A percentile compares a stretch with the other conserved stretches of the same genome.
Conservation (phyloP, 2,797 vertebrate species). For the Acanthurus tractus region DNA sequence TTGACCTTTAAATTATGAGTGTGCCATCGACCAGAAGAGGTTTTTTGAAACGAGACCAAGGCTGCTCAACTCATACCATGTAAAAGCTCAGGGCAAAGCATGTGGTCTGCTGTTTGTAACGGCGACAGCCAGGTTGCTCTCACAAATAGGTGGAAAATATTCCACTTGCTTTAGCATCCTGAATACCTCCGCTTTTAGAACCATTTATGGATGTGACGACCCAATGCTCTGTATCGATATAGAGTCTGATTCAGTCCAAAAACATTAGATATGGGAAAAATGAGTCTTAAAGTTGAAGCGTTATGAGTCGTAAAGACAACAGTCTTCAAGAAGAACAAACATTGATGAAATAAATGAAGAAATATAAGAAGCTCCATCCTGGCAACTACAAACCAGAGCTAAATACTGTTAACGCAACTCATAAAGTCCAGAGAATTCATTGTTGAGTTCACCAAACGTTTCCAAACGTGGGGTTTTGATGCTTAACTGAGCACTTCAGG, state of each 20-base stretch:
- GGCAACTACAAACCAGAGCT: not conserved
- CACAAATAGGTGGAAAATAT: constrained; percentile 56
- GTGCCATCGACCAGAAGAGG: constrained; percentile 64
- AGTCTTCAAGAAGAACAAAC: not conserved
- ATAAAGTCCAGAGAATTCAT: not conserved
- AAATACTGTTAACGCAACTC: not conserved
- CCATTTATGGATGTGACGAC: constrained; percentile 60
- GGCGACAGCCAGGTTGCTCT: constrained; percentile 50
- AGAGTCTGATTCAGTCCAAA: not conserved
- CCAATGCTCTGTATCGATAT: constrained; percentile 6
- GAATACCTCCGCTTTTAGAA: constrained; percentile 20
- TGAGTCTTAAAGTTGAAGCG: not conserved
- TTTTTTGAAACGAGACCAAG: constrained; percentile 57
- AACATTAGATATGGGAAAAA: not conserved
- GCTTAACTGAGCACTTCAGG: not conserved
- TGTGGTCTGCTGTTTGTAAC: constrained; percentile 67
- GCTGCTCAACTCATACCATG: constrained; percentile 32
- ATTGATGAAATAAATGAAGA: not conserved
- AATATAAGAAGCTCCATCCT: not conserved
- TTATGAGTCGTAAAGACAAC: too few relatives aligned
- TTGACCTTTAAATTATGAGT: constrained; percentile 77
- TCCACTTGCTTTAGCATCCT: constrained; percentile 42
- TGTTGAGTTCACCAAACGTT: not conserved
- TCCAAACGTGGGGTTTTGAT: not conserved
- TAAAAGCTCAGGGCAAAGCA: constrained; percentile 43